A percentile compares a stretch with the other conserved stretches of the same genome.
These are phyloP conservation scores for Drosophila melanosoma DNA, from an alignment of 2,888 invertebrate genomes.

Conservation along the genomic window DNA sequence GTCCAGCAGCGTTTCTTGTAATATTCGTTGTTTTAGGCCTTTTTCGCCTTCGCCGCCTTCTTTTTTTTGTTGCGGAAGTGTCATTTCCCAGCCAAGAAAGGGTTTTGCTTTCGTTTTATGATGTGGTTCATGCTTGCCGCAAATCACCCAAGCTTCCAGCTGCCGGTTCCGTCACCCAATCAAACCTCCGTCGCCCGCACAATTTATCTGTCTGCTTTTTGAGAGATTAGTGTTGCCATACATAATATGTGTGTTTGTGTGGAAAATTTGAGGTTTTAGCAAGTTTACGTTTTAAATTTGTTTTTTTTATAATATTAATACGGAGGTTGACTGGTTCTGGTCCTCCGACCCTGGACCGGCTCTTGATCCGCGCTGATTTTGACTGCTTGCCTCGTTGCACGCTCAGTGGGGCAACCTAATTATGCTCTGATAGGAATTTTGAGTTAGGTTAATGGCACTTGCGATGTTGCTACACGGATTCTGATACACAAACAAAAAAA, in stretches of 20 bases:
- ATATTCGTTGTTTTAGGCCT: conserved; percentile 67
- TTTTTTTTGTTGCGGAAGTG: conserved; percentile 68
- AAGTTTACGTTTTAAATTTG: conserved; percentile 69
- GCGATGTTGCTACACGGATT: conserved; percentile 5
- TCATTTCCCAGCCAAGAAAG: conserved; percentile 79
- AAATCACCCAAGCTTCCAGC: conserved; percentile 20
- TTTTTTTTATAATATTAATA: conserved; percentile 76
- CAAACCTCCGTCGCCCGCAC: background rate
- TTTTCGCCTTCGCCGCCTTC: conserved; percentile 40
- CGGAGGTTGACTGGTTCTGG: conserved; percentile 48
- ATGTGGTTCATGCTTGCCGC: conserved; percentile 64
- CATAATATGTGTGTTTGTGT: conserved; percentile 26
- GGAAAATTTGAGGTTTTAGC: conserved; percentile 59
- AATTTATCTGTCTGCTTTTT: conserved; percentile 27
- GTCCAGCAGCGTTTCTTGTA: conserved; percentile 55
- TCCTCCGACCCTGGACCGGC: conserved; percentile 1
- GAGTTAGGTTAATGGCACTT: conserved; percentile 67
- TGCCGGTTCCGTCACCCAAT: background rate
- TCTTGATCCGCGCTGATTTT: conserved; percentile 2
- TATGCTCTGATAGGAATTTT: conserved; percentile 69
- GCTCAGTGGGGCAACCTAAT: conserved; percentile 65
- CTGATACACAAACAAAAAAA: conserved; percentile 5
- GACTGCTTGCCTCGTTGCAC: conserved; percentile 28
- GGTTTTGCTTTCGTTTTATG: conserved; percentile 71
- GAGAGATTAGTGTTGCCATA: conserved; percentile 29